Evolutionary conservation across 2,888 invertebrate genomes (phyloP), one percentile per base, ranked within the genome.

Genomic region (Electrophaes corylata): DNA sequence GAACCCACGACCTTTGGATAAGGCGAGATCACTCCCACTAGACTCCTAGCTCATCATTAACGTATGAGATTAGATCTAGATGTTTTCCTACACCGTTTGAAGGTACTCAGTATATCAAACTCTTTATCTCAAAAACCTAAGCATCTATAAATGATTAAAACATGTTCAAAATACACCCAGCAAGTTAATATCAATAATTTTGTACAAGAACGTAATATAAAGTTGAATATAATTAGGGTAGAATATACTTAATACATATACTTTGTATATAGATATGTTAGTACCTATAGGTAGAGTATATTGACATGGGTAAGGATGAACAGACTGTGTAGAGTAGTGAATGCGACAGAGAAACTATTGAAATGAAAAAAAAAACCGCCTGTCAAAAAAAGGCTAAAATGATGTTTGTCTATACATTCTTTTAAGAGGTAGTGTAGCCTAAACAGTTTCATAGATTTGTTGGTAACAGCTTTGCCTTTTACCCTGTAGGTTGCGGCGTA

Each of bases 131-230:
- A 67, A 75, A 78, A 79, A 67, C 69, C 71, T 56, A 72, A 75
- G 70, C 67, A 70, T 64, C 72, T 79, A 65, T 79, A 78, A 73
- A 72, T 78, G 78, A 85, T 85, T 86, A 86, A 80, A 79, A 81
- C 72, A 72, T 67, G 78, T 72, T 67, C 48, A 73, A 75, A 75
- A 68, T 19, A 18, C 68, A 72, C 71, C 71, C 63, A 73, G 72
- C 66, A 62, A 1, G 62, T 80, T 86, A 85, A 86, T 86, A 83
- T 83, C 82, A 78, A 87, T 87, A 78, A 86, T 86, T 81, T 81
- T 64, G 71, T 73, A 55, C 66, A 63, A 58, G 58, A 58, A 57
- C 59, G 60, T 67, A 56, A 60, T 65, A 64, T 68, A 57, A 31
- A 51, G 50, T 48, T 59, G 67, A 64, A 71, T 76, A 74, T 79